Evolutionary conservation across 1,140 invertebrate species (phyloP).

Genomic region (Drosophila nigrodunni): DNA sequence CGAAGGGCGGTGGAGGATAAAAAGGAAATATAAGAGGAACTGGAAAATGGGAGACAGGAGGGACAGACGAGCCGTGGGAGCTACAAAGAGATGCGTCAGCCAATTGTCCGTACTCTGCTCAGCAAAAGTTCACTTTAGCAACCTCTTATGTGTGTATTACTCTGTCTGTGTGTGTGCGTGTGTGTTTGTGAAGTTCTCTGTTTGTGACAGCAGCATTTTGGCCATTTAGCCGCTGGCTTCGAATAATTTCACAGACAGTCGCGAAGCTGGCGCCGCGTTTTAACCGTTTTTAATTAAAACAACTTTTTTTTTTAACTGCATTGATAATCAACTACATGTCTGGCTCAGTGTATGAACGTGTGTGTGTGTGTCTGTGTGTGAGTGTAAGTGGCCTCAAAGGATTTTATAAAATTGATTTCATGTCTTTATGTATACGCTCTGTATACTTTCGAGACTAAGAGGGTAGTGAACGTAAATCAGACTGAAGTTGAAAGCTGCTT

Average conservation of each 20-base stretch:
- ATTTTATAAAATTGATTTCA: constrained; percentile 68
- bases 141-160: constrained; percentile 26
- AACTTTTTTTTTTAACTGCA: constrained; percentile 28
- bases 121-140: constrained; percentile 24
- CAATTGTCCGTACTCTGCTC: constrained; percentile 27
- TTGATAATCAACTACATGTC: constrained; percentile 61
- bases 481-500: too few species aligned
- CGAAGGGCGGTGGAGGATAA: background rate
- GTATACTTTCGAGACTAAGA: too few species aligned
- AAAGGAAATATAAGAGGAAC: background rate
- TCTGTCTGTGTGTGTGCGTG: constrained; percentile 28
- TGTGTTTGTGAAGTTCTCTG: constrained; percentile 26
- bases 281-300: constrained; percentile 81
- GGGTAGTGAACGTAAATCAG: too few species aligned
- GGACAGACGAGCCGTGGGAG: background rate
- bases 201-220: constrained; percentile 45
- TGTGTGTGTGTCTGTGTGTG: background rate
- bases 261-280: constrained; percentile 56
- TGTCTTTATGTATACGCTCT: constrained; percentile 30
- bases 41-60: background rate
- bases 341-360: constrained; percentile 2
- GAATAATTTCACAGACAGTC: constrained; percentile 64
- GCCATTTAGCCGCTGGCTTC: constrained; percentile 43
- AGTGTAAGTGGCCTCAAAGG: constrained; percentile 32
- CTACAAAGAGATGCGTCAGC: constrained; percentile 11